These are phyloP conservation scores for Sminthurinus aureus DNA, from an alignment of 2,888 invertebrate genomes.

Conservation along the genomic window DNA sequence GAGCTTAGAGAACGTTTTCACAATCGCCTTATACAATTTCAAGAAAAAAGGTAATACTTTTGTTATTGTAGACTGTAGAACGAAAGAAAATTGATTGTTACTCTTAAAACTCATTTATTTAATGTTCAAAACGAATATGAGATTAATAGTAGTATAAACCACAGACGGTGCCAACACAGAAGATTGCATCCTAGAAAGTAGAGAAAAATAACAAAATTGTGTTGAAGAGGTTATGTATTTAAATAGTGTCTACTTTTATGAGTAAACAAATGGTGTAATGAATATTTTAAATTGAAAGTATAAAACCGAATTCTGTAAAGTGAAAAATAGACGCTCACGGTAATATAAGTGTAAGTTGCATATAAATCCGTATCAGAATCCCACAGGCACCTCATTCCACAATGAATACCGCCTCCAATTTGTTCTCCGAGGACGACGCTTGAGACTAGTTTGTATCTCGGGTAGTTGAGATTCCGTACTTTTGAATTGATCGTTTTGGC, in stretches of 20 bases:
- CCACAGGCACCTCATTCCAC: constrained; percentile 57
- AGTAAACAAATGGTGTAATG: background rate
- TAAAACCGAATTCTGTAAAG: background rate
- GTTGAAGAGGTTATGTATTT: too few relatives aligned
- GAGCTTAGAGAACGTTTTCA: too few relatives aligned
- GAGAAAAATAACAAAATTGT: background rate
- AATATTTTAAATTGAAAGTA: background rate
- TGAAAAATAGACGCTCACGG: constrained; percentile 46
- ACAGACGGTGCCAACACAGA: constrained; percentile 54
- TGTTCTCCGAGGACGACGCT: constrained; percentile 55
- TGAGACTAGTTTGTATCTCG: constrained; percentile 55
- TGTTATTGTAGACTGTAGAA: too few relatives aligned
- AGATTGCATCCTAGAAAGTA: constrained; percentile 46
- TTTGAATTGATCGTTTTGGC: constrained; percentile 47
- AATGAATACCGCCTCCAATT: constrained; percentile 56
- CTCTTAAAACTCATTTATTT: too few relatives aligned
- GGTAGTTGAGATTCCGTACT: constrained; percentile 53
- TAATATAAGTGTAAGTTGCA: constrained; percentile 54
- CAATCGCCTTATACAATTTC: too few relatives aligned
- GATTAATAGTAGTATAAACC: constrained; percentile 55
- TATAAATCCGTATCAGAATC: constrained; percentile 57
- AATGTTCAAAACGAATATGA: too few relatives aligned
- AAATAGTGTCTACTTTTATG: background rate
- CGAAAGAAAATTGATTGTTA: too few relatives aligned
- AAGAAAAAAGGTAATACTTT: too few relatives aligned